phyloP scores from a whole-genome alignment of 2,113 vertebrate genomes.

The Phainopepla nitens region DNA sequence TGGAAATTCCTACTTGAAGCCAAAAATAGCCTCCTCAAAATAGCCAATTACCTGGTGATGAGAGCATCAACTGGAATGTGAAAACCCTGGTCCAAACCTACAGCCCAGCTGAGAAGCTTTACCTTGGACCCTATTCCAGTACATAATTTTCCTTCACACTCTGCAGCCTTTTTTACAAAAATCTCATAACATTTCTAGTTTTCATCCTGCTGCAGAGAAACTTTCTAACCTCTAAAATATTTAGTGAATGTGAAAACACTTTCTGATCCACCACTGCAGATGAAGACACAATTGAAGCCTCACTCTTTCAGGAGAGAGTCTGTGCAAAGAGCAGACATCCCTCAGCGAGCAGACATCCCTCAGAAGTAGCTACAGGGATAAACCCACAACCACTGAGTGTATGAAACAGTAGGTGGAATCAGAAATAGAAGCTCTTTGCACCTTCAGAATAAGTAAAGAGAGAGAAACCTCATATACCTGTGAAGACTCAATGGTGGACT shows the following conservation, averaged over 20 bases:
- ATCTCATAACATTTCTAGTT: not conserved
- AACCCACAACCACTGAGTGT: not conserved
- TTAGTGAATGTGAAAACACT: not conserved
- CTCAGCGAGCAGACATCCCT: not conserved
- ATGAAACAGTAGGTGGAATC: not conserved
- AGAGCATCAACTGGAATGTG: not conserved
- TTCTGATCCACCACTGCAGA: not conserved
- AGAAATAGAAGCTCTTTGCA: not conserved
- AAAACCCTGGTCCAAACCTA: not conserved
- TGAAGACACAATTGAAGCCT: not conserved
- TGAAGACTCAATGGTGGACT: not conserved
- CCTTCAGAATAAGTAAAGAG: not conserved
- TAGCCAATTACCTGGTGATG: not conserved
- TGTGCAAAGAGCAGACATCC: not conserved
- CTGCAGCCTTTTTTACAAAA: not conserved
- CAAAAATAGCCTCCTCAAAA: not conserved
- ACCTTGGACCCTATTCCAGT: not conserved
- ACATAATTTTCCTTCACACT: not conserved
- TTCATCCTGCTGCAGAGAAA: not conserved
- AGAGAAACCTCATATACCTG: not conserved
- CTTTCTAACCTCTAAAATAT: not conserved
- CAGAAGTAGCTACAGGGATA: not conserved
- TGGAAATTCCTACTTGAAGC: not conserved
- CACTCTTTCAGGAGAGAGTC: not conserved
- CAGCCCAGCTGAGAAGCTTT: not conserved